Conservation (phyloP, 2,797 vertebrate genomes). For the Mallotus villosus region DNA sequence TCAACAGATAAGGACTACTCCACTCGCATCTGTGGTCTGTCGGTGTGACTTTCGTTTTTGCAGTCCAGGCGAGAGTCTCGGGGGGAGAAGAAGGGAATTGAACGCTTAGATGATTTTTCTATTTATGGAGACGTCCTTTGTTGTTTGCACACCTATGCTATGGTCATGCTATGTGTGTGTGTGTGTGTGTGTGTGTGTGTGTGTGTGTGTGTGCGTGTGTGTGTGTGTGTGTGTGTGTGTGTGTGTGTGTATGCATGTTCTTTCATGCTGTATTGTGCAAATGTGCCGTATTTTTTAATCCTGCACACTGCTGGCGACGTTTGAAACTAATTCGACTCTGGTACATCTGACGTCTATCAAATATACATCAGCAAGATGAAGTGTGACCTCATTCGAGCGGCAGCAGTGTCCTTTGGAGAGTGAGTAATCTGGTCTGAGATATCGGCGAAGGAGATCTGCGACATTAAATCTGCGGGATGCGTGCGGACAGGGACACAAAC, state of each 20-base stretch:
- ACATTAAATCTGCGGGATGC: conserved; percentile 36
- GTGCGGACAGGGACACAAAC: conserved; percentile 47
- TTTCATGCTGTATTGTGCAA: not conserved
- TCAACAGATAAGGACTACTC: conserved; percentile 26
- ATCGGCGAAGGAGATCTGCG: conserved; percentile 39
- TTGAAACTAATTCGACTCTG: conserved; percentile 30
- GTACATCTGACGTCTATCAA: conserved; percentile 30
- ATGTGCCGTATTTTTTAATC: not conserved
- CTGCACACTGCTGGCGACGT: conserved; percentile 22
- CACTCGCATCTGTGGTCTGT: conserved; percentile 21
- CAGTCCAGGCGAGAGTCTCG: conserved; percentile 31
- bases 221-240: not conserved
- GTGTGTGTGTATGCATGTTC: not conserved
- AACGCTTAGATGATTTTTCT: conserved; percentile 23
- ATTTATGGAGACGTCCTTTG: not conserved
- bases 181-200: not conserved
- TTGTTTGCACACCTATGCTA: not conserved
- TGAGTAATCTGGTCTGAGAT: conserved; percentile 41
- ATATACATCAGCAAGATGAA: conserved; percentile 45
- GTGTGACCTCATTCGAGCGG: conserved; percentile 37
- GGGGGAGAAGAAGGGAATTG: not conserved
- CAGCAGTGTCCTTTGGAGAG: conserved; percentile 31
- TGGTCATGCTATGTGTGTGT: not conserved
- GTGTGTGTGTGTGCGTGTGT: conserved; percentile 4
- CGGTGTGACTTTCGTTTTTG: conserved; percentile 29